phyloP scores from a whole-genome alignment of 2,797 vertebrate genomes.

The Kryptolebias ocellatus region DNA sequence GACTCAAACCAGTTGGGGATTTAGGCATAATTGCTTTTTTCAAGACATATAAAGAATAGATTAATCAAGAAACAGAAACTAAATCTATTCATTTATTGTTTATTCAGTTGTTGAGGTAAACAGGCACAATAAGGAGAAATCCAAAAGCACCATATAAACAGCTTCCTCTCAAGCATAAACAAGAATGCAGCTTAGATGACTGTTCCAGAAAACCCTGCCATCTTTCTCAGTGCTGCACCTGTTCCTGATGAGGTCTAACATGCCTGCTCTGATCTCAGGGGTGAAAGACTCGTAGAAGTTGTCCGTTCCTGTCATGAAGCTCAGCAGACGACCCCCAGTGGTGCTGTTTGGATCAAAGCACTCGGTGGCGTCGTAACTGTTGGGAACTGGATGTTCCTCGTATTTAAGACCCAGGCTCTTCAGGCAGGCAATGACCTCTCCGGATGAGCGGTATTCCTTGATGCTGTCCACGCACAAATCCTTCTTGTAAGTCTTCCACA shows the following conservation, averaged over 20 bases:
- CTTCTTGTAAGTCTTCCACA: conserved; percentile 71
- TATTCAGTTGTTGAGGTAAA: not conserved
- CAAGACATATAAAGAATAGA: not conserved
- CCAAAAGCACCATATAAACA: not conserved
- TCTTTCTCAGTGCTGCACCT: conserved; percentile 71
- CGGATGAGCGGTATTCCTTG: conserved; percentile 57
- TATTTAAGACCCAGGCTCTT: conserved; percentile 65
- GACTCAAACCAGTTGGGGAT: not conserved
- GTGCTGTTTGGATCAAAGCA: conserved; percentile 60
- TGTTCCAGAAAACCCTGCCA: conserved; percentile 62
- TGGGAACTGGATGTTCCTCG: conserved; percentile 53
- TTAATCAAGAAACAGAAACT: not conserved
- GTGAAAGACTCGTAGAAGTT: conserved; percentile 62
- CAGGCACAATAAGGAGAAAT: not conserved
- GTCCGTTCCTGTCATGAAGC: conserved; percentile 65
- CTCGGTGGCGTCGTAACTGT: conserved; percentile 63
- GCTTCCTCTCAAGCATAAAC: conserved; percentile 50
- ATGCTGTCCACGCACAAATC: conserved; percentile 57
- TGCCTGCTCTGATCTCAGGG: conserved; percentile 61
- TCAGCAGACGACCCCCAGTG: conserved; percentile 59
- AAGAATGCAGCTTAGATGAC: conserved; percentile 55
- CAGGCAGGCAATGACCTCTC: conserved; percentile 54
- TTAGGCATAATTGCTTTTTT: not conserved
- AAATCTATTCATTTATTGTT: not conserved
- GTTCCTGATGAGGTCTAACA: conserved; percentile 68